Evolutionary conservation across 2,113 vertebrate genomes (phyloP).

Genomic region (Maccullochella peelii): DNA sequence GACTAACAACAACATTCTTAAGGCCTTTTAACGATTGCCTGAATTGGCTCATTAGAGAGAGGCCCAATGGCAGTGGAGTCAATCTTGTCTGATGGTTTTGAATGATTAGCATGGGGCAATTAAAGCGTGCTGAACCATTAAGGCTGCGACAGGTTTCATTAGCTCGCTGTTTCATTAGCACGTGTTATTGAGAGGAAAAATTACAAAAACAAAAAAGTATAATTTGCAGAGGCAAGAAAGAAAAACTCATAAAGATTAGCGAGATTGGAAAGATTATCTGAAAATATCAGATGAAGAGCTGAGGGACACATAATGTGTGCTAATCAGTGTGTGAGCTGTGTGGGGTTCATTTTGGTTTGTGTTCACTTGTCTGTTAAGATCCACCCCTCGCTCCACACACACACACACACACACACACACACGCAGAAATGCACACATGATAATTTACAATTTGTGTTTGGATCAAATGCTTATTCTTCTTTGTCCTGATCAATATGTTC

Average conservation of each 20-base stretch:
- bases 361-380: not conserved
- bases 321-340: conserved; percentile 9
- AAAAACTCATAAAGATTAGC: conserved; percentile 20
- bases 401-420: not conserved
- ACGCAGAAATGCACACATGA: not conserved
- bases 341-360: not conserved
- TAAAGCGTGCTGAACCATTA: conserved; percentile 39
- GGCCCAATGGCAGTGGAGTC: conserved; percentile 26
- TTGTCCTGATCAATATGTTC: not conserved
- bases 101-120: conserved; percentile 47
- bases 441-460: not conserved
- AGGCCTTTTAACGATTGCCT: conserved; percentile 35
- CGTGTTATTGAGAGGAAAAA: conserved; percentile 14
- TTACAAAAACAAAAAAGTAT: conserved; percentile 7
- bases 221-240: conserved; percentile 21
- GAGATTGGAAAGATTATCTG: conserved; percentile 12
- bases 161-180: conserved; percentile 16
- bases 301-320: not conserved
- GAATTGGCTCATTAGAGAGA: conserved; percentile 48
- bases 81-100: conserved; percentile 52
- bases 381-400: not conserved
- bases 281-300: not conserved
- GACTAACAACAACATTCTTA: too few relatives aligned
- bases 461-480: not conserved
- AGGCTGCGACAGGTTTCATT: conserved; percentile 46